Percentiles rank a stretch among this genome's conserved stretches.
Conservation (phyloP, 1,140 invertebrate species). For the Ladona fulva region DNA sequence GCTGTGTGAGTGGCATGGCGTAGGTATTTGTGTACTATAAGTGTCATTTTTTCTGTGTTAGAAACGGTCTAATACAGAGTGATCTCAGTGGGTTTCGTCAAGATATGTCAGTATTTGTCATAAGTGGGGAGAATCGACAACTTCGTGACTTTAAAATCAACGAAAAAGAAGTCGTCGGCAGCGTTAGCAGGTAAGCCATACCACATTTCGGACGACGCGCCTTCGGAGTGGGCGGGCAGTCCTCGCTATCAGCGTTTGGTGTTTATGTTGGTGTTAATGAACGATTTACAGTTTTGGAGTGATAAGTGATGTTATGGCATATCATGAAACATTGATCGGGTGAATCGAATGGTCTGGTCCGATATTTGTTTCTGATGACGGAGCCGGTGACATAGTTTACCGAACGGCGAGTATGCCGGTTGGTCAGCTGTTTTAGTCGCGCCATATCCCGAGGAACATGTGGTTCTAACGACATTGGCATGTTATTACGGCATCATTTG, state of each 20-base stretch:
- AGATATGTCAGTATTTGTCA: conserved; percentile 31
- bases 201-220: conserved; percentile 11
- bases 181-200: conserved; percentile 33
- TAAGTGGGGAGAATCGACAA: conserved; percentile 31
- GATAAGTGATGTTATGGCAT: background rate
- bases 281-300: conserved; percentile 6
- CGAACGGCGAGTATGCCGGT: conserved; percentile 13
- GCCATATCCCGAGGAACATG: conserved; percentile 17
- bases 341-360: background rate
- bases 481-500: background rate
- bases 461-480: background rate
- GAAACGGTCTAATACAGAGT: conserved; percentile 22
- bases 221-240: conserved; percentile 14
- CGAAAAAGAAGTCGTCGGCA: conserved; percentile 35
- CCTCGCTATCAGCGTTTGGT: conserved; percentile 12
- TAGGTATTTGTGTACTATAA: conserved; percentile 16
- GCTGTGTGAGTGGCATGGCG: conserved; percentile 20
- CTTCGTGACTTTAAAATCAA: conserved; percentile 33
- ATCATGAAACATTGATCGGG: background rate
- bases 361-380: background rate
- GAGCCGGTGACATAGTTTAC: conserved; percentile 15
- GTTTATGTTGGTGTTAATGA: background rate
- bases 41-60: conserved; percentile 25
- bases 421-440: conserved; percentile 11
- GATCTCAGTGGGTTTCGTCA: conserved; percentile 22